phyloP scores from a whole-genome alignment of 2,797 vertebrate genomes.

The Pelochelys cantorii region DNA sequence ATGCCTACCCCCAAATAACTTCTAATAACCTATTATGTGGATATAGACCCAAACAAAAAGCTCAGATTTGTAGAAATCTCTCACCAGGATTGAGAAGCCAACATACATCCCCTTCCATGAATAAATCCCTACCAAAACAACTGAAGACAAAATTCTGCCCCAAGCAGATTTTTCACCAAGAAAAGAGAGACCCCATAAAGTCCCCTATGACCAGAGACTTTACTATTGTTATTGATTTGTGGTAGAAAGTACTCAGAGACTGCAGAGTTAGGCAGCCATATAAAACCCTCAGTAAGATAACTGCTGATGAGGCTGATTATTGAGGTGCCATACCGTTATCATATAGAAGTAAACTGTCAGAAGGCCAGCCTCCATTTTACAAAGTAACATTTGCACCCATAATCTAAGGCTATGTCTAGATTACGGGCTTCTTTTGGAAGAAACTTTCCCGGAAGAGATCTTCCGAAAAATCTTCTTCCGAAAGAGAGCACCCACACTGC shows the following conservation, averaged over 20 bases:
- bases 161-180: not conserved
- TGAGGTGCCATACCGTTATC: not conserved
- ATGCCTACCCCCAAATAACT: fast-evolving
- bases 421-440: too few relatives aligned
- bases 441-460: too few relatives aligned
- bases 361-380: not conserved
- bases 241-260: not conserved
- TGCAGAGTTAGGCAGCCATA: not conserved
- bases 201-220: not conserved
- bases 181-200: not conserved
- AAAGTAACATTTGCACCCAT: not conserved
- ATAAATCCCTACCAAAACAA: not conserved
- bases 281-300: not conserved
- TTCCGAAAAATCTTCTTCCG: too few relatives aligned
- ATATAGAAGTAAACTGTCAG: not conserved
- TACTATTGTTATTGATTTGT: not conserved
- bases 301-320: not conserved
- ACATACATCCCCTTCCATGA: not conserved
- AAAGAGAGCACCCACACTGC: too few relatives aligned
- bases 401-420: not conserved
- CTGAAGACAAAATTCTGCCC: not conserved
- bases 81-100: not conserved
- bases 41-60: not conserved
- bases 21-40: not conserved
- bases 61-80: not conserved